These are phyloP conservation scores for Muscicapa striata DNA, from an alignment of 2,797 vertebrate genomes.

Conservation along the genomic window DNA sequence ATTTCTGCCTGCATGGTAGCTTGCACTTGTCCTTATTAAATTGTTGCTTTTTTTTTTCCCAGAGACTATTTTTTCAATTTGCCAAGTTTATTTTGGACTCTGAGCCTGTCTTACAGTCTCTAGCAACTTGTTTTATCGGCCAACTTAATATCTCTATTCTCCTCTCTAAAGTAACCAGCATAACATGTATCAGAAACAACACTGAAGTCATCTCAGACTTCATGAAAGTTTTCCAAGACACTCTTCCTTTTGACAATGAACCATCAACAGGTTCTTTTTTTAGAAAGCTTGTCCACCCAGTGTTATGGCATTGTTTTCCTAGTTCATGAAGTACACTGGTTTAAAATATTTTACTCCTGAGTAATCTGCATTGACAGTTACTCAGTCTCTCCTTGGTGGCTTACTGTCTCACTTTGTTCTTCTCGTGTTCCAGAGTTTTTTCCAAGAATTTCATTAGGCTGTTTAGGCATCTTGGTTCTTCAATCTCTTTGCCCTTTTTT, in stretches of 20 bases:
- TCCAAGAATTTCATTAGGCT: background rate
- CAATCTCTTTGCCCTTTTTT: background rate
- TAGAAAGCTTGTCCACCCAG: background rate
- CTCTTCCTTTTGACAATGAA: background rate
- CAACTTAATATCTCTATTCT: background rate
- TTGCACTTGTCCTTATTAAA: background rate
- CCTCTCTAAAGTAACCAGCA: background rate
- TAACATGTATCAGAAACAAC: background rate
- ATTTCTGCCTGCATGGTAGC: background rate
- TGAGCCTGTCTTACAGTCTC: background rate
- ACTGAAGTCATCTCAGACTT: background rate
- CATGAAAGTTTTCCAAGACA: background rate
- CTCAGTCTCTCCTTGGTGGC: background rate
- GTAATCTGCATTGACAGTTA: background rate
- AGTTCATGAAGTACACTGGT: background rate
- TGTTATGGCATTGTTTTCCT: background rate
- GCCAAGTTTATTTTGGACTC: background rate
- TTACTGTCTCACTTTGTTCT: background rate
- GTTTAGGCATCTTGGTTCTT: background rate
- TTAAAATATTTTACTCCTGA: background rate
- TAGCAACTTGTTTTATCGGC: background rate
- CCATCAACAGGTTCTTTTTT: background rate
- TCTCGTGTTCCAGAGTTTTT: background rate
- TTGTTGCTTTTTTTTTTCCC: background rate
- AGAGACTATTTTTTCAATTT: background rate